Evolutionary conservation across 2,113 vertebrate genomes (phyloP).

Genomic region (Alaudala cheleensis): DNA sequence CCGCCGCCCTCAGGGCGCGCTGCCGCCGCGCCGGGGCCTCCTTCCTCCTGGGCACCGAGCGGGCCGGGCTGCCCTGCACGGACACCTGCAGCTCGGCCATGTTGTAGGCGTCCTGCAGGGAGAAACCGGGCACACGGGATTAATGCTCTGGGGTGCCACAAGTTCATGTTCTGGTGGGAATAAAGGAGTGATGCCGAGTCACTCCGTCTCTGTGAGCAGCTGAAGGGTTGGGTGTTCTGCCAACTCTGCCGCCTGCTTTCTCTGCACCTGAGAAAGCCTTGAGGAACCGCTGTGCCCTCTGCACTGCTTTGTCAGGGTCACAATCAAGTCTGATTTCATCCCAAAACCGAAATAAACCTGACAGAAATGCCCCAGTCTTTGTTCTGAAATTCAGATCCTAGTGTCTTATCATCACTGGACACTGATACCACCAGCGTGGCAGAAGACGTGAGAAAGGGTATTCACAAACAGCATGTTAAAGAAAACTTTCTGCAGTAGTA

Average conservation of each 20-base stretch:
- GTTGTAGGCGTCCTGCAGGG: slow-evolving; percentile 81
- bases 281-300: not conserved
- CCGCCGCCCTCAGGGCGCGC: not conserved
- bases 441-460: not conserved
- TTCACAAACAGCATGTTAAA: not conserved
- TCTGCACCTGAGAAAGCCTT: not conserved
- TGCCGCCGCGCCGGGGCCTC: not conserved
- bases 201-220: not conserved
- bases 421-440: not conserved
- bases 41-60: slow-evolving; percentile 70
- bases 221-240: not conserved
- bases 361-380: not conserved
- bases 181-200: not conserved
- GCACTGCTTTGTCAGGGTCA: not conserved
- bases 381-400: not conserved
- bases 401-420: not conserved
- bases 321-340: not conserved
- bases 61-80: slow-evolving; percentile 81
- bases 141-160: not conserved
- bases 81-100: slow-evolving; percentile 90
- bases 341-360: not conserved
- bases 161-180: not conserved
- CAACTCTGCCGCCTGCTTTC: not conserved
- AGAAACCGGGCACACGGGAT: not conserved
- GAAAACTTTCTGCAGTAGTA: not conserved